Conservation (phyloP, 2,113 vertebrate species). For the Phylloscopus whistleri region DNA sequence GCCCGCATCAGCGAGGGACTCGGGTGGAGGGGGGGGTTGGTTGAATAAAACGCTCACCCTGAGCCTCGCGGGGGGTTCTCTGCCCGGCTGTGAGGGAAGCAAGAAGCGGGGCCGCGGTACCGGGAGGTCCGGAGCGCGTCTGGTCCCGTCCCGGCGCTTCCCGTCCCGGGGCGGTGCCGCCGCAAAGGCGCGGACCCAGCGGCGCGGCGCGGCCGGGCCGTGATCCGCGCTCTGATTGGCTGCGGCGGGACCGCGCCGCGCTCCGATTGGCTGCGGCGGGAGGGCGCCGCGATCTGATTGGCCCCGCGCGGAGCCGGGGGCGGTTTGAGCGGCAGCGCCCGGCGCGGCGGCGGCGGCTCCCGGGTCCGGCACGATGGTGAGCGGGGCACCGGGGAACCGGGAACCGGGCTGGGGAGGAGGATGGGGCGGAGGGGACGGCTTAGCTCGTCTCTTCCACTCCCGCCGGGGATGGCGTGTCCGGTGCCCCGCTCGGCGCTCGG, state of each 20-base stretch:
- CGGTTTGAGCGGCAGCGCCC: conserved; percentile 26
- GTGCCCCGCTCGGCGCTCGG: neutral
- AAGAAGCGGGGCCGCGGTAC: neutral
- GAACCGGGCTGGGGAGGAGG: neutral
- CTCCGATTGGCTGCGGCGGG: neutral
- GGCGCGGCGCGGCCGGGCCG: neutral
- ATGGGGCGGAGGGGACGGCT: neutral
- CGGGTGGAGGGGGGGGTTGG: too few species aligned
- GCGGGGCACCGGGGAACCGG: neutral
- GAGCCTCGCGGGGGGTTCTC: neutral
- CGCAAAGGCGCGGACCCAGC: neutral
- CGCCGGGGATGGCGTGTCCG: too few species aligned
- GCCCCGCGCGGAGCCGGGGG: neutral
- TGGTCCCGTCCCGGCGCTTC: neutral
- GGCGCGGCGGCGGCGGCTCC: neutral
- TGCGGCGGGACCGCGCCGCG: neutral
- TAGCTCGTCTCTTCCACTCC: accelerated
- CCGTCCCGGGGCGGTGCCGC: neutral
- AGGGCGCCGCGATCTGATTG: neutral
- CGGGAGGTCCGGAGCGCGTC: neutral
- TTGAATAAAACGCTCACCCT: neutral
- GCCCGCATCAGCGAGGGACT: neutral
- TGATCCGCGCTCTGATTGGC: neutral
- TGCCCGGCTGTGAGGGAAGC: too few species aligned
- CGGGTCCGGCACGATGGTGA: conserved; percentile 21